Conservation (phyloP, 2,797 vertebrate species). For the Amblyopsis hoosieri region DNA sequence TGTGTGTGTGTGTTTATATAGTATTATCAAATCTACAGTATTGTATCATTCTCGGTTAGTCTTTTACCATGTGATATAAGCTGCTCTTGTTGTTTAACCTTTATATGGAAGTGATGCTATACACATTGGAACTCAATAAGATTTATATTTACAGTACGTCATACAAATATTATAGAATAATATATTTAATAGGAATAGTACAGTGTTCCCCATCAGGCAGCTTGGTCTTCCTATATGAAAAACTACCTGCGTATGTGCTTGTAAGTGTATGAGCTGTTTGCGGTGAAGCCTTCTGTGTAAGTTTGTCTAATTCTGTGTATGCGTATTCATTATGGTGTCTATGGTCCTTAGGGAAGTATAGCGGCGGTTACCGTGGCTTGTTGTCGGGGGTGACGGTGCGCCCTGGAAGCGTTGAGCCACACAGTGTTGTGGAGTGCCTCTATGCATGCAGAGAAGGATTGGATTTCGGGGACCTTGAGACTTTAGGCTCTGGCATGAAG, state of each 20-base stretch:
- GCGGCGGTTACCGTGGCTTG: constrained; percentile 93
- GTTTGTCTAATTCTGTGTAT: neutral
- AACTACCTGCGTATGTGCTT: neutral
- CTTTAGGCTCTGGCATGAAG: constrained; percentile 99
- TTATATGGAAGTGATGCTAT: too few relatives aligned
- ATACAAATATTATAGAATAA: neutral
- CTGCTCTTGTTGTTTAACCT: too few relatives aligned
- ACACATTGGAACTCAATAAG: too few relatives aligned
- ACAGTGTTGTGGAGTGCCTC: constrained; percentile 97
- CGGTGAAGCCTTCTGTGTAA: neutral
- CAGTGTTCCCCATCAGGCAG: too few relatives aligned
- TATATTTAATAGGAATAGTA: neutral
- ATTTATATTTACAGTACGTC: neutral
- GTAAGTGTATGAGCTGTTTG: neutral
- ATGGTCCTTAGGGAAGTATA: constrained; percentile 75
- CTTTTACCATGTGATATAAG: too few relatives aligned
- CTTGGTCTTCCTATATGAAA: too few relatives aligned
- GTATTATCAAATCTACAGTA: too few relatives aligned
- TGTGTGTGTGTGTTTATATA: neutral
- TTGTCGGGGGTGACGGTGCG: constrained; percentile 95
- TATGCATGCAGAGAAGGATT: constrained; percentile 98
- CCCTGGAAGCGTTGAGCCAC: constrained; percentile 93
- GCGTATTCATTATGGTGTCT: neutral
- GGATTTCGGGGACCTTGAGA: constrained; percentile 98
- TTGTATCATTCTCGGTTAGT: too few relatives aligned